A percentile compares a stretch with the other conserved stretches of the same genome.
phyloP scores from a whole-genome alignment of 2,888 invertebrate species.

The Chorisops tibialis region DNA sequence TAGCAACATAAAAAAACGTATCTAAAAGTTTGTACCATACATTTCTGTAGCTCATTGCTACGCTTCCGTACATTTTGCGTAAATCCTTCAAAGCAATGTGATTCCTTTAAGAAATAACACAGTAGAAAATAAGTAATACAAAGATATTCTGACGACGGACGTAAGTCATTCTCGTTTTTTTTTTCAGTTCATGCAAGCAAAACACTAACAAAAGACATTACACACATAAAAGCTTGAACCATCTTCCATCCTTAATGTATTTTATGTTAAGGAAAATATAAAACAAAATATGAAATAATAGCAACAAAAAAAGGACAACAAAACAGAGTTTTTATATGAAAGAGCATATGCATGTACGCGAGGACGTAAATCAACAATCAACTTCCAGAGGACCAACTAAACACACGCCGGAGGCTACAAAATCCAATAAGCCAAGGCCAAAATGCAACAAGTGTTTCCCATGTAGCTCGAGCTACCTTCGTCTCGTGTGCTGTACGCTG shows the following conservation, averaged over 20 bases:
- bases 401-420: conserved; percentile 29
- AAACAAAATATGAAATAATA: conserved; percentile 12
- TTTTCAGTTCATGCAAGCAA: conserved; percentile 12
- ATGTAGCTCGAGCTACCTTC: too few species aligned
- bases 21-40: too few species aligned
- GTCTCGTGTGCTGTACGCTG: too few species aligned
- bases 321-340: conserved; percentile 11
- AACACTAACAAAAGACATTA: conserved; percentile 5
- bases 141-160: conserved; percentile 9
- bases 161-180: conserved; percentile 6
- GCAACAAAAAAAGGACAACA: not conserved
- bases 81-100: too few species aligned
- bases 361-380: conserved; percentile 32
- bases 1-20: too few species aligned
- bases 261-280: not conserved
- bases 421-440: conserved; percentile 30
- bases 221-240: conserved; percentile 8
- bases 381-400: conserved; percentile 30
- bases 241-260: conserved; percentile 13
- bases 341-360: conserved; percentile 29
- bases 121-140: conserved; percentile 1
- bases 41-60: too few species aligned
- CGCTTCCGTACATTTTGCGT: not conserved
- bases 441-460: conserved; percentile 33
- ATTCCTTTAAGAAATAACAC: not conserved